Evolutionary conservation across 2,888 invertebrate species (phyloP).

Genomic region (Calameuta filiformis): DNA sequence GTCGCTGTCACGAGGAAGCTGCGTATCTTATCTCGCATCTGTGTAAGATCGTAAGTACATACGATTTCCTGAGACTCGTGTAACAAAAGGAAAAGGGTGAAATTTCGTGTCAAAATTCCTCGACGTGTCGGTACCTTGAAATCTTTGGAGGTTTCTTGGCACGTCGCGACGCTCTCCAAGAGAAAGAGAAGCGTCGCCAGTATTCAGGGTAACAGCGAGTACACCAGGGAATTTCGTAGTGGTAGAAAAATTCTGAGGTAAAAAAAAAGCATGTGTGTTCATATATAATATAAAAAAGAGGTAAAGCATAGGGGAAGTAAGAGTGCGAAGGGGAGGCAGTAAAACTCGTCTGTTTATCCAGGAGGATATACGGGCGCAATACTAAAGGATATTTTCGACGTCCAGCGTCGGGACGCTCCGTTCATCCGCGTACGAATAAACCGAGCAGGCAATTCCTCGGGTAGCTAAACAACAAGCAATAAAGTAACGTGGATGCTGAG

Average conservation of each 20-base stretch:
- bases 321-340: not conserved
- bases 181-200: not conserved
- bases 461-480: not conserved
- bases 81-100: not conserved
- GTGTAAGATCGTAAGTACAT: not conserved
- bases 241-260: not conserved
- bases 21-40: not conserved
- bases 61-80: no score
- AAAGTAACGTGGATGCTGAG: conserved; percentile 2
- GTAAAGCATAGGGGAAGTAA: not conserved
- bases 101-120: not conserved
- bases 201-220: not conserved
- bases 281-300: not conserved
- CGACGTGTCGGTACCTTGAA: not conserved
- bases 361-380: not conserved
- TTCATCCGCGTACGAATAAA: not conserved
- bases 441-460: not conserved
- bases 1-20: no score
- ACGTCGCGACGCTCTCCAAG: not conserved
- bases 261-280: not conserved
- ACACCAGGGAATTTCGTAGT: not conserved
- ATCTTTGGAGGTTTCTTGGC: not conserved
- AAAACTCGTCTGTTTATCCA: not conserved
- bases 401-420: not conserved
- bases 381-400: not conserved